Base-by-base conservation (phyloP, 2,888 invertebrate species). In the Calameuta pallipes region DNA sequence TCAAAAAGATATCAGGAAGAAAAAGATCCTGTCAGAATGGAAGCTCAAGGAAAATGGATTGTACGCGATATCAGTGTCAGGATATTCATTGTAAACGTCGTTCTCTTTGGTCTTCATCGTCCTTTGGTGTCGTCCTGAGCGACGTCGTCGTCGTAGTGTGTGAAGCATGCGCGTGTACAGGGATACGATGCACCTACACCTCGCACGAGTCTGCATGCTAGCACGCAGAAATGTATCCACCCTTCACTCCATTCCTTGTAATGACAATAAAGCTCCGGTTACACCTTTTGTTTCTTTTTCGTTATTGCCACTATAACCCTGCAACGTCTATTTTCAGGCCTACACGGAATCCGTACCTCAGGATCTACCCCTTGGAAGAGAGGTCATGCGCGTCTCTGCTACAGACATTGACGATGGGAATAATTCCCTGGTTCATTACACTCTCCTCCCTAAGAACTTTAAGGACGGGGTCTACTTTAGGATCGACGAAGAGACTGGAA, bases 361-460 rank as follows among this genome's bases (percentile, higher is more conserved):
- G 93, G 97, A 97, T 92, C 93, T 95, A 85, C 93, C 93, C 80
- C 93, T 94, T 80, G 94, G 94, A 30, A 93, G 94, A 78, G 96
- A 96, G 89, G 96, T 98, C 81, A 96, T 97, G 96, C 94, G 96
- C 90, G 96, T 98, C 90, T 97, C 98, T 80, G 98, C 98, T 30
- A 97, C 97, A 41, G 98, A 98, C 91, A 95, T 97, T 84, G 98
- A 98, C 89, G 96, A 97, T 88, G 97, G 98, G 23, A 95, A 96
- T 89, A 99, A 99, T 92, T 97, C 98, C 79, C 95, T 95, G 85
- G 94, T 98, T 15, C 94, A 94, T 82, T 98, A 98, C 90, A 91
- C 90, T 56, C 86, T 94, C 56, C 89, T 91, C 34, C 83, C 91
- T 30, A 93, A 92, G 82, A 89, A 92, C 75, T 86, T 92, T 75